Conservation (phyloP, 1,140 invertebrate species). For the Gryllus bimaculatus region DNA sequence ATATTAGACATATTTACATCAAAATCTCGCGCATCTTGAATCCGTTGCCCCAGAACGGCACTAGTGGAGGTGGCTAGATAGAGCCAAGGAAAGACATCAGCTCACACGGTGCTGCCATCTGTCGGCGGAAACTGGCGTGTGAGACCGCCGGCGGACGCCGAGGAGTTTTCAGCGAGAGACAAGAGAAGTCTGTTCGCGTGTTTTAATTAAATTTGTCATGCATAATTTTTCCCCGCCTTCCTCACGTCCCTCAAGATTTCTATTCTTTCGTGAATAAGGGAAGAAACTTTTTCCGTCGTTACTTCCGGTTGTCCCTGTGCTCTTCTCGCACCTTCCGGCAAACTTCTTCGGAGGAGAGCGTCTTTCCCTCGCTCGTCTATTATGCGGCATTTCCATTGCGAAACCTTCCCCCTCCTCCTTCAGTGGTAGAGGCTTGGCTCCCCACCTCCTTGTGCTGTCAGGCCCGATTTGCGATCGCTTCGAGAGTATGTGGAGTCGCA, state of each 20-base stretch:
- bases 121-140: too few species aligned
- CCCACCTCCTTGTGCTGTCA: too few species aligned
- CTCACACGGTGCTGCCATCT: too few species aligned
- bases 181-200: neutral
- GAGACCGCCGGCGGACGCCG: too few species aligned
- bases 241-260: neutral
- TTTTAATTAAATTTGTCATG: constrained; percentile 6
- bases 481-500: too few species aligned
- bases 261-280: neutral
- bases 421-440: too few species aligned
- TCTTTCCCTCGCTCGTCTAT: neutral
- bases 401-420: neutral
- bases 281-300: neutral
- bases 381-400: neutral
- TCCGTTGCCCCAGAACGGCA: too few species aligned
- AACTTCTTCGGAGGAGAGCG: neutral
- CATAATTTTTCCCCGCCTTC: neutral
- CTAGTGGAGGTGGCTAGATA: too few species aligned
- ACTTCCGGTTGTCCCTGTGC: neutral
- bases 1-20: too few species aligned
- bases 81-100: too few species aligned
- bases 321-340: neutral
- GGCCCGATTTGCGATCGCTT: too few species aligned
- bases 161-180: neutral
- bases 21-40: too few species aligned